Evolutionary conservation across 37 sponge, comb jelly and placozoan species (phyloP).

Genomic region (Chondrosia reniformis): DNA sequence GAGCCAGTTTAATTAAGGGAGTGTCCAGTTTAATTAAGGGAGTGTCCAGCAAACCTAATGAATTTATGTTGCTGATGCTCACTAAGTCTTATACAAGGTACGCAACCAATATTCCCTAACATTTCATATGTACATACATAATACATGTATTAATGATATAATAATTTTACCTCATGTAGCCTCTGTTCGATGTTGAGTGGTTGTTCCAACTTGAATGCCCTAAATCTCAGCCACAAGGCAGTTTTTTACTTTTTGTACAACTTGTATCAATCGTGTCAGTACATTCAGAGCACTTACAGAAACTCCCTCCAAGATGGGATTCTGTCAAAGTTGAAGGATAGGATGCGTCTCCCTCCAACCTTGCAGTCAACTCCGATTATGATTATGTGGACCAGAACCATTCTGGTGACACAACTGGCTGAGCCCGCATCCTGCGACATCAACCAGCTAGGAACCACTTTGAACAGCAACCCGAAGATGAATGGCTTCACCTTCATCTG

Average conservation of each 20-base stretch:
- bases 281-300: constrained; percentile 37
- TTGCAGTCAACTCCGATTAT: not conserved
- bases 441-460: not conserved
- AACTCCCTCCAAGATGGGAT: not conserved
- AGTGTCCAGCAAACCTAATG: too few relatives aligned
- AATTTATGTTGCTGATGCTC: too few relatives aligned
- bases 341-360: not conserved
- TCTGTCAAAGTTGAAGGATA: not conserved
- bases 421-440: not conserved
- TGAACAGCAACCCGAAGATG: constrained; percentile 12
- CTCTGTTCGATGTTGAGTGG: constrained; percentile 40
- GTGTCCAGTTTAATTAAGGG: too few relatives aligned
- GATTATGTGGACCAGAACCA: constrained; percentile 12
- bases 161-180: constrained; percentile 21
- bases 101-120: too few relatives aligned
- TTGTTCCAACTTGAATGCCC: not conserved
- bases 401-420: constrained; percentile 2
- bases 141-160: too few relatives aligned
- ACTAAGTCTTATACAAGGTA: too few relatives aligned
- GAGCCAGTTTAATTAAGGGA: too few relatives aligned
- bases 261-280: constrained; percentile 66
- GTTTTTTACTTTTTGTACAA: constrained; percentile 70
- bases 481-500: constrained; percentile 47
- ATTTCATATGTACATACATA: too few relatives aligned
- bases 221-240: constrained; percentile 47